Base-by-base conservation (phyloP, 2,888 invertebrate genomes). In the Pollenia amentaria region DNA sequence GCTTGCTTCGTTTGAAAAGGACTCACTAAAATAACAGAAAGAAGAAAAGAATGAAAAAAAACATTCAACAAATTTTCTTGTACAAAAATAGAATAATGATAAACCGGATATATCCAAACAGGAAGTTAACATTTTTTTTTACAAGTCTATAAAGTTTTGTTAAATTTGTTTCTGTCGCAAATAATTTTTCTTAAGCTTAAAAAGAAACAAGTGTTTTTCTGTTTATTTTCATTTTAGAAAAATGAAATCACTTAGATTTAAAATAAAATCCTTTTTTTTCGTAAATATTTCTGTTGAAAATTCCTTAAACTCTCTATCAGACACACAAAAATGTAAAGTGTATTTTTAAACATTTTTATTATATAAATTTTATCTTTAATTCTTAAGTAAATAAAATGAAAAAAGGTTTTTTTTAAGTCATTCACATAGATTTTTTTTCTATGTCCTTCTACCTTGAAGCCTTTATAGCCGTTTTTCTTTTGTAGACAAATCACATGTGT, bases 81-180 rank as follows among this genome's bases (percentile, higher is more conserved):
- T 48, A 60, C 14, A 64, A 21, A 21, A 21, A 69, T 64, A 70
- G 72, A 67, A 80, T 67, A 51, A 67, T 77, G 62, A 81, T 76
- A 80, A 79, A 87, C 69, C 73, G 78, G 73, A 84, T 70, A 76
- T 60, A 84, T 57, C 40, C 62, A 76, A 83, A 60, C 67, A 73
- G 83, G 79, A 87, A 76, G 76, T 67, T 51, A 80, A 65, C 18
- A 72, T 76, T 46, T 67, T n/a, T 62, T 60, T 67, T 65, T 67
- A 51, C 55, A 44, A 67, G 7, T 16, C 29, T 16, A 64, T 40
- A 9, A 53, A 29, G 21, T 10, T 55, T 18, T 29, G 29, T 29
- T 29, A 29, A 29, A 29, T 29, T 29, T 29, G 6, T 29, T 29
- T 29, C 29, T 18, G 2, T 2, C 8, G 55, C 12, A 14, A 29